Percentiles rank a stretch among this genome's conserved stretches.
These are phyloP conservation scores for Aspidapion aeneum DNA, from an alignment of 2,888 invertebrate species.

Conservation along the genomic window DNA sequence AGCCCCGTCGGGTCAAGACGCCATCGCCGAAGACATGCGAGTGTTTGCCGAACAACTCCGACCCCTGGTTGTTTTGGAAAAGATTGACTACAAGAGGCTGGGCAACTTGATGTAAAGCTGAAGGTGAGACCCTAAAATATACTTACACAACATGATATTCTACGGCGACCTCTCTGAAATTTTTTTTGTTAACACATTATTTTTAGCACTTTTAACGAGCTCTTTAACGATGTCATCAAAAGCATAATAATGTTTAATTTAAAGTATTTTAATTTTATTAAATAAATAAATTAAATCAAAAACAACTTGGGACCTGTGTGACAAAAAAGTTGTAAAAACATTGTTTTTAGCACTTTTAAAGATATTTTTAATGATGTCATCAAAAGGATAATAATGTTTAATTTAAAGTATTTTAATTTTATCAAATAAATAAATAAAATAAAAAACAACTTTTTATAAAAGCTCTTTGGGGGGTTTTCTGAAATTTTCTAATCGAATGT, in stretches of 20 bases:
- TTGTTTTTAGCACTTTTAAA: background rate
- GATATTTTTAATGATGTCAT: background rate
- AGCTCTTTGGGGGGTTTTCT: too few species aligned
- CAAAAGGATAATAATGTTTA: background rate
- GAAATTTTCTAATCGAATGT: too few species aligned
- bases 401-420: too few species aligned
- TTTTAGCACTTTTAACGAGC: background rate
- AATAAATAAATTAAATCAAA: too few species aligned
- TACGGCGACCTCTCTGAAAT: too few species aligned
- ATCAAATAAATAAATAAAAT: too few species aligned
- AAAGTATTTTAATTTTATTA: too few species aligned
- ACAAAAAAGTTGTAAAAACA: background rate
- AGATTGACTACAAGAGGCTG: constrained; percentile 84
- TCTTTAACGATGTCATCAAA: background rate
- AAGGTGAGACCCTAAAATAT: background rate
- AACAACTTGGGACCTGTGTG: too few species aligned
- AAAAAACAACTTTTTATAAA: too few species aligned
- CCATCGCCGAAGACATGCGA: constrained; percentile 94
- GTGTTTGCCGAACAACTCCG: constrained; percentile 91
- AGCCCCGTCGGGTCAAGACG: constrained; percentile 89
- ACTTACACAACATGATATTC: background rate
- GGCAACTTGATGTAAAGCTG: constrained; percentile 36
- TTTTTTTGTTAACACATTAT: background rate
- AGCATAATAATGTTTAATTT: background rate
- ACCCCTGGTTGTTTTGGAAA: constrained; percentile 88